Conservation (phyloP, 2,113 vertebrate species). For the Tenebrosternarchus preto region DNA sequence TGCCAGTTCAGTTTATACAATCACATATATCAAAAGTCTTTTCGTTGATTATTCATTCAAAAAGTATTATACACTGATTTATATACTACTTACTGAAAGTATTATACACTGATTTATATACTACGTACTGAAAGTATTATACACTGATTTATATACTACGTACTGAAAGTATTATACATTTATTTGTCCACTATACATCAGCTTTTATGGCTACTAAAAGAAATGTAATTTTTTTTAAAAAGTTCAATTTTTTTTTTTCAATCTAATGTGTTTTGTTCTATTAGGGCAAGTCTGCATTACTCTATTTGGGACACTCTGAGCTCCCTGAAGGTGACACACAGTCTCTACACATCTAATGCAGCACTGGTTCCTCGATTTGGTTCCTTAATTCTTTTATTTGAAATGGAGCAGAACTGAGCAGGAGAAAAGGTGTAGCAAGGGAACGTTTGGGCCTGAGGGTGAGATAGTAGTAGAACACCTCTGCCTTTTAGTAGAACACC, state of each 20-base stretch:
- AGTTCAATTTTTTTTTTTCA: background rate
- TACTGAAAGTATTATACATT: no score
- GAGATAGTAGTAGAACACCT: no score
- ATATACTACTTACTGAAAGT: no score
- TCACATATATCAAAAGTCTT: background rate
- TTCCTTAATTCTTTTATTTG: background rate
- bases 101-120: no score
- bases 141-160: background rate
- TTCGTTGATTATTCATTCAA: background rate
- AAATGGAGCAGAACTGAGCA: background rate
- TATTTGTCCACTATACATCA: no score
- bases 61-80: background rate
- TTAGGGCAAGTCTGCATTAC: background rate
- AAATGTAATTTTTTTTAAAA: no score
- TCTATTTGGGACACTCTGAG: background rate
- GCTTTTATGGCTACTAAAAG: no score
- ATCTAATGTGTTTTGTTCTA: background rate
- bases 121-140: no score
- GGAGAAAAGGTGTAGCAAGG: background rate
- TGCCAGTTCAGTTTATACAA: background rate
- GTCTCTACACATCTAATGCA: background rate
- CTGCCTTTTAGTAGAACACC: conserved; percentile 79
- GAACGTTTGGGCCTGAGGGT: background rate
- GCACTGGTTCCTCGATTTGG: background rate
- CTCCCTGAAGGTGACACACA: background rate